phyloP scores from a whole-genome alignment of 2,797 vertebrate genomes.

The Artibeus lituratus region DNA sequence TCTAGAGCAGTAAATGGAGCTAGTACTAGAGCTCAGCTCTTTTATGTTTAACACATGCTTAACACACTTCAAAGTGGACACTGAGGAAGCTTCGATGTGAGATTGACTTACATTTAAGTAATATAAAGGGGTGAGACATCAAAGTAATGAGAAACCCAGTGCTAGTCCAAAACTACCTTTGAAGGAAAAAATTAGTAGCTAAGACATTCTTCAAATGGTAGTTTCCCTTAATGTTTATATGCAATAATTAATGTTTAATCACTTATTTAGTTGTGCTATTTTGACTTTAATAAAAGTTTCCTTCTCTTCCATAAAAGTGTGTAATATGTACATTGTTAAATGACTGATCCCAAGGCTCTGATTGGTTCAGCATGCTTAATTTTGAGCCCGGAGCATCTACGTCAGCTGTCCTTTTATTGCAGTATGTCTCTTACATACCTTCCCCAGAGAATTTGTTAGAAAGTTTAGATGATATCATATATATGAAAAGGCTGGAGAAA shows the following conservation, averaged over 20 bases:
- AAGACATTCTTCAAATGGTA: background rate
- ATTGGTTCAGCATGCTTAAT: background rate
- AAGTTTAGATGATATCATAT: background rate
- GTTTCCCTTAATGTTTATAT: background rate
- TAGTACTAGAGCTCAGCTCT: background rate
- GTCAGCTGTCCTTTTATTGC: background rate
- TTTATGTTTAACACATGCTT: background rate
- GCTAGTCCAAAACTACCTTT: background rate
- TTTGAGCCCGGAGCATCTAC: background rate
- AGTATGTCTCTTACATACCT: background rate
- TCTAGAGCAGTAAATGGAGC: background rate
- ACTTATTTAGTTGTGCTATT: background rate
- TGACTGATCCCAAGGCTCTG: background rate
- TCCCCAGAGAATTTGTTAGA: background rate
- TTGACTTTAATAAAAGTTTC: background rate
- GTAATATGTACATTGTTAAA: background rate
- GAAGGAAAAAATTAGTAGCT: background rate
- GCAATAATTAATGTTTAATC: background rate
- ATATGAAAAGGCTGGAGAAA: background rate
- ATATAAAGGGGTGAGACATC: background rate
- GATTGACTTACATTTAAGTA: background rate
- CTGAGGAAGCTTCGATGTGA: background rate
- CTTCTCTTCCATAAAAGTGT: background rate
- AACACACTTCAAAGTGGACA: background rate
- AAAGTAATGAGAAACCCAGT: background rate